These are phyloP conservation scores for Buphagus erythrorhynchus DNA, from an alignment of 2,797 vertebrate genomes.

Conservation along the genomic window DNA sequence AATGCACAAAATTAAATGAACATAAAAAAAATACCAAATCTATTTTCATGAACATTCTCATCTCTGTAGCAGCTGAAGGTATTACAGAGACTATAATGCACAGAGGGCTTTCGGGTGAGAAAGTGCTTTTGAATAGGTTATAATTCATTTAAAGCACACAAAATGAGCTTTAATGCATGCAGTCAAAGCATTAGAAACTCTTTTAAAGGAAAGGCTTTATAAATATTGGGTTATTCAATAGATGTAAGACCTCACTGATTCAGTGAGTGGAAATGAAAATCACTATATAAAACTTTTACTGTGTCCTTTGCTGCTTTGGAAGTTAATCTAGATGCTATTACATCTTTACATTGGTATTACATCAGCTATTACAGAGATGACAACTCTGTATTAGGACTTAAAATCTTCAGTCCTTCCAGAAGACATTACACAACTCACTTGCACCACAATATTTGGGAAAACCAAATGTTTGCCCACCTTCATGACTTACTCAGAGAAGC, in stretches of 20 bases:
- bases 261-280: background rate
- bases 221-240: background rate
- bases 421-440: background rate
- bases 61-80: background rate
- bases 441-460: background rate
- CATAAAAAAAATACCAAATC: background rate
- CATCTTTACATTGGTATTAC: background rate
- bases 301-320: background rate
- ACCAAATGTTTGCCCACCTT: background rate
- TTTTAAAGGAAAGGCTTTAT: background rate
- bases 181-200: background rate
- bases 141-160: background rate
- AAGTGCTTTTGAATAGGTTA: background rate
- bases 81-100: background rate
- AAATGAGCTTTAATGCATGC: background rate
- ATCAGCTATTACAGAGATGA: background rate
- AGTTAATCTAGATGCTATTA: background rate
- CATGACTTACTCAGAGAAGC: background rate
- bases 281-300: background rate
- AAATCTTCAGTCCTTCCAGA: background rate
- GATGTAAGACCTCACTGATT: background rate
- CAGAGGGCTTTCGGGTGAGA: background rate
- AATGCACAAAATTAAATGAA: background rate
- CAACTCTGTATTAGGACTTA: background rate
- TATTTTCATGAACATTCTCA: background rate